phyloP scores from a whole-genome alignment of 1,140 invertebrate genomes.

The Drosophila ironensis region DNA sequence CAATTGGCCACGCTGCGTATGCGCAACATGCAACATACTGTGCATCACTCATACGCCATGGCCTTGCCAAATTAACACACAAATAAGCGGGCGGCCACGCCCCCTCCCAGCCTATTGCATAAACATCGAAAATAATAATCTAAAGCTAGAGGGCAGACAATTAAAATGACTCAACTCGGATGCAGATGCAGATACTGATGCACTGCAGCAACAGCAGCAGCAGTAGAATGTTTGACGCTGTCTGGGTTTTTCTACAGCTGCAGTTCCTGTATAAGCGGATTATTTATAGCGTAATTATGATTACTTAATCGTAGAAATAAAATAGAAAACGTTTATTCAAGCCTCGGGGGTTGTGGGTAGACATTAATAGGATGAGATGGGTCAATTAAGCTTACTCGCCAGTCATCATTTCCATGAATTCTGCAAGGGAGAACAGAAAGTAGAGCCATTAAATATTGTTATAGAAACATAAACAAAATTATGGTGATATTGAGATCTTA shows the following conservation, averaged over 20 bases:
- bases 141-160: slow-evolving; percentile 10
- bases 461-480: neutral
- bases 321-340: slow-evolving; percentile 47
- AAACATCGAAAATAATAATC: slow-evolving; percentile 44
- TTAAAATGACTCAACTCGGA: slow-evolving; percentile 41
- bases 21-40: slow-evolving; percentile 48
- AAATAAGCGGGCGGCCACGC: slow-evolving; percentile 38
- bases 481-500: neutral
- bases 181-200: slow-evolving; percentile 37
- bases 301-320: slow-evolving; percentile 41
- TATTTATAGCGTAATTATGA: slow-evolving; percentile 49
- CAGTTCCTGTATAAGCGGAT: slow-evolving; percentile 30
- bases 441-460: neutral
- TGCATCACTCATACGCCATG: slow-evolving; percentile 58
- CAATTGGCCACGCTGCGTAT: slow-evolving; percentile 46
- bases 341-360: slow-evolving; percentile 24
- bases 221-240: slow-evolving; percentile 24
- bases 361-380: slow-evolving; percentile 18
- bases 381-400: slow-evolving; percentile 87
- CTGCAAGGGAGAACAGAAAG: slow-evolving; percentile 84
- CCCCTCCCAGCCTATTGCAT: slow-evolving; percentile 25
- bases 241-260: slow-evolving; percentile 31
- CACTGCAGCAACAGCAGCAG: too few species aligned
- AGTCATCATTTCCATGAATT: slow-evolving; percentile 98
- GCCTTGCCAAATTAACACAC: slow-evolving; percentile 67